phyloP scores from a whole-genome alignment of 1,140 invertebrate species.

The Hyles vespertilio region DNA sequence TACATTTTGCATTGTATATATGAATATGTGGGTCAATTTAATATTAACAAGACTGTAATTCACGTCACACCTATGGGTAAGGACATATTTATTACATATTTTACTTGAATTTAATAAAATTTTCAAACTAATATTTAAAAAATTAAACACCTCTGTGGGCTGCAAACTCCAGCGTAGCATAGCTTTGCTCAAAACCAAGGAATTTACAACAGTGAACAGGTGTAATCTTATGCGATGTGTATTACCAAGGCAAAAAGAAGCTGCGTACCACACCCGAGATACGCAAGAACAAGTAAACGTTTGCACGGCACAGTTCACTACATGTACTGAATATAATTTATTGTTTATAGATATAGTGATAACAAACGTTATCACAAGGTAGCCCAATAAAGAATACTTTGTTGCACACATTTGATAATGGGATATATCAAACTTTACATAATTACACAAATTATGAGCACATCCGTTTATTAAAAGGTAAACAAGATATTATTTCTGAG shows the following conservation, averaged over 20 bases:
- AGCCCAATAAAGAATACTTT: conserved; percentile 26
- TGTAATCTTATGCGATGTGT: background rate
- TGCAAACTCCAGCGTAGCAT: conserved; percentile 57
- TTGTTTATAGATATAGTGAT: conserved; percentile 67
- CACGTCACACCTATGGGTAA: too few species aligned
- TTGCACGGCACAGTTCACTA: conserved; percentile 44
- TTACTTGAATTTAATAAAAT: background rate
- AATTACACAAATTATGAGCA: too few species aligned
- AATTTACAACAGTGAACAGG: background rate
- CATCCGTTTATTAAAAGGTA: too few species aligned
- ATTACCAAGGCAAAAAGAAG: conserved; percentile 1
- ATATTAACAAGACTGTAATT: too few species aligned
- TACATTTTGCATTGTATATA: too few species aligned
- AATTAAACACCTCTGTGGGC: conserved; percentile 39
- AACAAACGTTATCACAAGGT: conserved; percentile 58
- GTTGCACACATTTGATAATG: too few species aligned
- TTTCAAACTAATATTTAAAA: conserved; percentile 8
- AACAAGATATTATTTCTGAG: too few species aligned
- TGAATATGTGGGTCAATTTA: too few species aligned
- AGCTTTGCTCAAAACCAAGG: background rate
- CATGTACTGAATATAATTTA: conserved; percentile 55
- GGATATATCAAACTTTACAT: too few species aligned
- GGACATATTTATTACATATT: too few species aligned
- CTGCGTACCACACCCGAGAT: conserved; percentile 3
- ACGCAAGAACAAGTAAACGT: conserved; percentile 43